These are phyloP conservation scores for Hydropotes inermis DNA, from an alignment of 2,113 vertebrate species.

Conservation along the genomic window DNA sequence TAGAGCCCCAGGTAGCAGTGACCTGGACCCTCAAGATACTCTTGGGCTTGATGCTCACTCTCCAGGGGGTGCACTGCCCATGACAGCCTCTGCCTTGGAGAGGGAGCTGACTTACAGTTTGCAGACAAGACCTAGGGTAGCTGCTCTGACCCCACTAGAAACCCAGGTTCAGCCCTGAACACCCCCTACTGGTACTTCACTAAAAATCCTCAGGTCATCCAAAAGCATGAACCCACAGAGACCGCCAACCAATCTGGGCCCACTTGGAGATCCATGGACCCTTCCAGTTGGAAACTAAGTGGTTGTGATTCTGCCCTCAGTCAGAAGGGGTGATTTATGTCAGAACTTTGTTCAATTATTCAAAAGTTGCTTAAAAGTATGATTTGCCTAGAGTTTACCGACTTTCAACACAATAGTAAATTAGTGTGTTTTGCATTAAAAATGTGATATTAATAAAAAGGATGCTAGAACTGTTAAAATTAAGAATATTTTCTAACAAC, in stretches of 20 bases:
- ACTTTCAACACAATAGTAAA: background rate
- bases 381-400: background rate
- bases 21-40: background rate
- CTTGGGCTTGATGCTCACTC: too few species aligned
- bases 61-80: background rate
- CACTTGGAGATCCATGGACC: background rate
- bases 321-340: background rate
- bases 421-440: background rate
- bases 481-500: background rate
- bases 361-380: background rate
- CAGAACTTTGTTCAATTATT: background rate
- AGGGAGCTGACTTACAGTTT: background rate
- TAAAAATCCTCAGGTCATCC: background rate
- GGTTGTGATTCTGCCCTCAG: background rate
- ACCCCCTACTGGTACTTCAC: background rate
- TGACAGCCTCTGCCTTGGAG: too few species aligned
- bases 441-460: background rate
- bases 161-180: background rate
- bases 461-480: background rate
- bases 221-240: background rate
- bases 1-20: background rate
- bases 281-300: background rate
- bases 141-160: background rate
- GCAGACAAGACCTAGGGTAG: background rate
- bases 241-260: background rate